phyloP scores from a whole-genome alignment of 2,888 invertebrate genomes.

The Halocaridina rubra region DNA sequence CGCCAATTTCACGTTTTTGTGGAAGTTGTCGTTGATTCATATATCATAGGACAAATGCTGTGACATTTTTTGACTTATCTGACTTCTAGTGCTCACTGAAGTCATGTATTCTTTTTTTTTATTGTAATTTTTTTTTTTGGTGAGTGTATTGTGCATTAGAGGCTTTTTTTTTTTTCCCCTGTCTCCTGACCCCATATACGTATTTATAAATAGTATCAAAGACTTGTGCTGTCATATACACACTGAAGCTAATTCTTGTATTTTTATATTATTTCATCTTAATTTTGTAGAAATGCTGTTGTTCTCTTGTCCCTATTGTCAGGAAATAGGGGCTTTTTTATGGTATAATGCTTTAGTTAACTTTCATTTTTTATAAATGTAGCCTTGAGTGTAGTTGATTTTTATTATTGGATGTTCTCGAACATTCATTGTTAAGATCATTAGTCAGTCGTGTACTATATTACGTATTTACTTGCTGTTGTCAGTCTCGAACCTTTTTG shows the following conservation, averaged over 20 bases:
- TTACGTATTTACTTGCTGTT: too few species aligned
- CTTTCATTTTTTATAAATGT: neutral
- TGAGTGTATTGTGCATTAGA: conserved; percentile 45
- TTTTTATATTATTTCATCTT: conserved; percentile 3
- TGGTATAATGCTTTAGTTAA: conserved; percentile 17
- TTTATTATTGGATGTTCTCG: conserved; percentile 10
- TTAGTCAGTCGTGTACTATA: too few species aligned
- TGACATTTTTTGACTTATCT: conserved; percentile 26
- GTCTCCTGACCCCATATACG: too few species aligned
- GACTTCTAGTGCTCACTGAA: conserved; percentile 15
- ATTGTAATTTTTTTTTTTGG: too few species aligned
- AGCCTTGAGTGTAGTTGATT: neutral
- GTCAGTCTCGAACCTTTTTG: too few species aligned
- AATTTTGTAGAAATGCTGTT: conserved; percentile 24
- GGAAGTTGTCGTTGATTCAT: too few species aligned
- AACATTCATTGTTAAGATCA: too few species aligned
- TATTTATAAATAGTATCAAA: conserved; percentile 30
- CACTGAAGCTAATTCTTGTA: conserved; percentile 2
- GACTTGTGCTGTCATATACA: neutral
- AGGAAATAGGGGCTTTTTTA: neutral
- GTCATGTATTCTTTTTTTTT: too few species aligned
- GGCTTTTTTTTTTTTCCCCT: conserved; percentile 18
- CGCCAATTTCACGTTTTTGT: too few species aligned
- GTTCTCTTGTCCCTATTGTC: conserved; percentile 19
- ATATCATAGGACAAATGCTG: conserved; percentile 27